phyloP scores from a whole-genome alignment of 2,113 vertebrate genomes.

The Cebus imitator region DNA sequence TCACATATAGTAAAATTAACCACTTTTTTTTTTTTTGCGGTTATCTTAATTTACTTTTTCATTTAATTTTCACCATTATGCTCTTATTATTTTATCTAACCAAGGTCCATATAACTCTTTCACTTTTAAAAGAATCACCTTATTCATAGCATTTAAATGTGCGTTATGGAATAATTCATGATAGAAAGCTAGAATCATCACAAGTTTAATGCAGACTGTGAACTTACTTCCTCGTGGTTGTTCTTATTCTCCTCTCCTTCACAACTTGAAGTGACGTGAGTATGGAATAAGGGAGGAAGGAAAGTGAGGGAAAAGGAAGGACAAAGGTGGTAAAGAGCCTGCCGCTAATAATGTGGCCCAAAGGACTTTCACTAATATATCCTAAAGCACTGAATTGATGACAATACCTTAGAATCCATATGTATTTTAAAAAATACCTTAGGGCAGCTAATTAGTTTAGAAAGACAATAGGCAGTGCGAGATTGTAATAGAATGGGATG shows the following conservation, averaged over 20 bases:
- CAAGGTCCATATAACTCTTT: neutral
- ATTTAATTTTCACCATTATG: neutral
- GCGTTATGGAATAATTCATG: neutral
- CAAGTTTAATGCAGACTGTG: neutral
- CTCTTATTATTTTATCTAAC: neutral
- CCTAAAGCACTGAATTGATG: neutral
- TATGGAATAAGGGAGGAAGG: neutral
- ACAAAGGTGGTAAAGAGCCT: neutral
- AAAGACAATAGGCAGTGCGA: neutral
- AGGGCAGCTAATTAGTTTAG: neutral
- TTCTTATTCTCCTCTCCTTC: neutral
- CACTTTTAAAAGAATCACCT: neutral
- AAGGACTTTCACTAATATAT: neutral
- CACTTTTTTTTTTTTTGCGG: neutral
- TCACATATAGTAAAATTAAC: neutral
- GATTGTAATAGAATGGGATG: neutral
- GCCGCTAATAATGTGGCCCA: neutral
- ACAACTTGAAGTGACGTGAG: neutral
- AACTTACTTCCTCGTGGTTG: neutral
- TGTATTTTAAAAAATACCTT: neutral
- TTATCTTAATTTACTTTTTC: neutral
- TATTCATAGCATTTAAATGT: neutral
- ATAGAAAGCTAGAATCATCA: neutral
- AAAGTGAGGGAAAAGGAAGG: neutral
- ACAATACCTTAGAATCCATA: neutral